Evolutionary conservation across 2,113 vertebrate species (phyloP).

Genomic region (Malaclemys terrapin): DNA sequence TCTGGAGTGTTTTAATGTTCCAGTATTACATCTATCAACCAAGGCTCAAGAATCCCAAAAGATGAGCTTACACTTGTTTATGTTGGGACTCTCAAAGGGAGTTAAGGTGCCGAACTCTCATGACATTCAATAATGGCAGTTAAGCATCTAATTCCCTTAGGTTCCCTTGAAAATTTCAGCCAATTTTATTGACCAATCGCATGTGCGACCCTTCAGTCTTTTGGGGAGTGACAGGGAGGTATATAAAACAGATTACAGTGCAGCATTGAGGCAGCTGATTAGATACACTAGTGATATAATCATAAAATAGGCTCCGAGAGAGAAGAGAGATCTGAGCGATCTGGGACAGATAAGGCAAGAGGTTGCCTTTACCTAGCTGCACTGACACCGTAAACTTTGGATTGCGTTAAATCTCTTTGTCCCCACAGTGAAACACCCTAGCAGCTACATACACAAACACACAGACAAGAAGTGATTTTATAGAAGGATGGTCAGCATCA

Average conservation of each 20-base stretch:
- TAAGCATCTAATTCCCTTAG: background rate
- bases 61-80: background rate
- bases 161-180: background rate
- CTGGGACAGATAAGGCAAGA: background rate
- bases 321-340: fast-evolving
- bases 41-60: background rate
- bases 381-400: background rate
- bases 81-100: background rate
- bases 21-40: background rate
- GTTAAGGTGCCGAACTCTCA: background rate
- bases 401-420: background rate
- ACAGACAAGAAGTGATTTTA: background rate
- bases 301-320: background rate
- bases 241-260: background rate
- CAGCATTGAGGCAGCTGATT: fast-evolving
- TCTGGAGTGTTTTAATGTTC: background rate
- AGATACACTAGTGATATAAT: background rate
- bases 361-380: background rate
- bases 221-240: background rate
- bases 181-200: background rate
- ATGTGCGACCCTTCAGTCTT: background rate
- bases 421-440: fast-evolving
- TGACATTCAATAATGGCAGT: background rate
- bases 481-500: background rate
- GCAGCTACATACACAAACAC: background rate